These are phyloP conservation scores for Phenganax subtilis DNA, from an alignment of 92 coral and sea anemone genomes.

Conservation along the genomic window DNA sequence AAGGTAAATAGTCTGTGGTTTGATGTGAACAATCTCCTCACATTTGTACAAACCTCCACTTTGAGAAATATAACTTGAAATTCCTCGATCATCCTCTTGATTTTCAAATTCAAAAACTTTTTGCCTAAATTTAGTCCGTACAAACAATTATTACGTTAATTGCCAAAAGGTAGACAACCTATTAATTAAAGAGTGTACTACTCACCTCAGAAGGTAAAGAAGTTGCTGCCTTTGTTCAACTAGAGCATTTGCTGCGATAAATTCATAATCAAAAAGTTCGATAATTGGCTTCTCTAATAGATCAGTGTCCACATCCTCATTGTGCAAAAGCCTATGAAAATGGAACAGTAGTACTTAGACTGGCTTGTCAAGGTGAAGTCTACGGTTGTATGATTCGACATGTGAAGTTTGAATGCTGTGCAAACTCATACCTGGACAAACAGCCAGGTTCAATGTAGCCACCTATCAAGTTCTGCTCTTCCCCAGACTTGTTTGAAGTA, in stretches of 20 bases:
- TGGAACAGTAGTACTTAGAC: not conserved
- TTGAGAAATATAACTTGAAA: conserved; percentile 18
- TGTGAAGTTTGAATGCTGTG: not conserved
- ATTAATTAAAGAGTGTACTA: not conserved
- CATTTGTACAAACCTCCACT: not conserved
- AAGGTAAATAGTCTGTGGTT: too few species aligned
- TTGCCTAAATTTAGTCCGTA: conserved; percentile 51
- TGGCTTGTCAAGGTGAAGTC: not conserved
- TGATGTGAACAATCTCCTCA: too few species aligned
- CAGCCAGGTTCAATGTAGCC: conserved; percentile 33
- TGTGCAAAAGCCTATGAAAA: conserved; percentile 51
- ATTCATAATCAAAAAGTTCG: conserved; percentile 70
- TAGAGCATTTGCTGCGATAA: conserved; percentile 68
- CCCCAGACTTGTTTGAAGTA: not conserved
- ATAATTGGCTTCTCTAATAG: conserved; percentile 49
- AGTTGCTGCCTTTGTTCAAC: conserved; percentile 68
- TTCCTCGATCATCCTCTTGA: conserved; percentile 56
- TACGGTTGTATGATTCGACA: too few species aligned
- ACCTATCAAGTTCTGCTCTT: not conserved
- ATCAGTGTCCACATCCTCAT: conserved; percentile 42
- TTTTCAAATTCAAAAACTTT: conserved; percentile 67
- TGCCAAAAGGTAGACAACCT: not conserved
- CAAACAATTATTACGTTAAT: not conserved
- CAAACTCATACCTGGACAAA: conserved; percentile 14
- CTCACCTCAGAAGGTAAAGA: conserved; percentile 73